Conservation (phyloP, 2,113 vertebrate genomes). For the Pao palembangensis region DNA sequence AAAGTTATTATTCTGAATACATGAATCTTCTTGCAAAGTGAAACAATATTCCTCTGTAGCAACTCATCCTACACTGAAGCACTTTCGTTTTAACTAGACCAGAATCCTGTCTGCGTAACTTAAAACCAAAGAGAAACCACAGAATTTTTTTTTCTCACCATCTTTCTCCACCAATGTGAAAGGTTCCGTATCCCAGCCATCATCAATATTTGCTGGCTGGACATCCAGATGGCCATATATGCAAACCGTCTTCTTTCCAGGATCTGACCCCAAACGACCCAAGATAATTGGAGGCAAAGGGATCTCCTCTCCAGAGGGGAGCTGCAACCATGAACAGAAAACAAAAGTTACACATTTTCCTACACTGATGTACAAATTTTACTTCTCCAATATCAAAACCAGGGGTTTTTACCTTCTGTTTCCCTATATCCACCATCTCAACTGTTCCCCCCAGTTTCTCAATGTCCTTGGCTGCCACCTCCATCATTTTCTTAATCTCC, state of each 20-base stretch:
- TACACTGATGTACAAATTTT: not conserved
- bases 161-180: conserved; percentile 91
- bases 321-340: conserved; percentile 64
- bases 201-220: conserved; percentile 84
- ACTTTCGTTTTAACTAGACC: not conserved
- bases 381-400: not conserved
- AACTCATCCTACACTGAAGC: not conserved
- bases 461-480: conserved; percentile 86
- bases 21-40: not conserved
- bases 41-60: not conserved
- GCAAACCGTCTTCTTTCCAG: conserved; percentile 89
- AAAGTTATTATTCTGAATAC: accelerated
- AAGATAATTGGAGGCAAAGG: conserved; percentile 89
- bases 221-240: conserved; percentile 95
- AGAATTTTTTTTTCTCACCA: conserved; percentile 67
- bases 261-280: conserved; percentile 84
- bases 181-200: conserved; percentile 94
- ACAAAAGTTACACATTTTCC: not conserved
- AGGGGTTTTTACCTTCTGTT: conserved; percentile 77
- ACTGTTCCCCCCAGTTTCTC: conserved; percentile 83
- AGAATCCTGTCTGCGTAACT: not conserved
- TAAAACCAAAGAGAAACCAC: not conserved
- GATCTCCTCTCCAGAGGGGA: conserved; percentile 86
- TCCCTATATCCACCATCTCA: conserved; percentile 86
- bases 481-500: conserved; percentile 89